Base-by-base conservation (phyloP, 2,113 vertebrate genomes). In the Mobula birostris region DNA sequence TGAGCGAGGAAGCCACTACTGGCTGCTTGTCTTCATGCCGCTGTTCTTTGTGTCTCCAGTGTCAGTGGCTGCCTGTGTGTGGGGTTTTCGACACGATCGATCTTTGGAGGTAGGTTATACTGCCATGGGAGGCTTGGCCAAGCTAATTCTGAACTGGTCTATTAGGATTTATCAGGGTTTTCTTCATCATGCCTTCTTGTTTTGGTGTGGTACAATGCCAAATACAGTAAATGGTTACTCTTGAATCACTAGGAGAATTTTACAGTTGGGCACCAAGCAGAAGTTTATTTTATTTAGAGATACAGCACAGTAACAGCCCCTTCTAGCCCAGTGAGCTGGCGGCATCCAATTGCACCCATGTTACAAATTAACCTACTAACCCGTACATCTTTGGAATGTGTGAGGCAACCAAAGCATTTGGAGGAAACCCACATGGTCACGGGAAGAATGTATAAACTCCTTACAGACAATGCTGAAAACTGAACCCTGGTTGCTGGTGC, bases 11-110 rank as follows among this genome's bases (percentile, higher is more conserved):
- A 96, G 95, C 92, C 98, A 98, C 95, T 98, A 98, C 96, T 99
- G 99, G 99, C 98, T 99, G 0, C 96, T 99, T 56, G 99, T 99
- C 95, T 99, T 99, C 96, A 99, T 99, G 98, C 99, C 99, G 0
- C 97, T 99, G 12, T 99, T 99, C 97, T 99, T 99, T 78, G 98
- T 99, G 70, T 99, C 99, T 1, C 99, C 99, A 0, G 98, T 99
- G 17, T 99, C 99, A 0, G 99, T 99, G 7, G 99, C 99, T 4
- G 99, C 99, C 0, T 99, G 99, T 0, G 98, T 99, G 40, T 99
- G 99, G 99, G 99, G 99, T 11, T 99, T 99, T 95, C 97, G 99
- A 93, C 99, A 99, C 7, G 99, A 99, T 96, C 97, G 99, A 94
- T 99, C 99, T 1, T 96, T 99, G 15, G 99, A 99, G 98, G 99